Conservation (phyloP, 2,888 invertebrate species). For the Ichneumoninae sp. region DNA sequence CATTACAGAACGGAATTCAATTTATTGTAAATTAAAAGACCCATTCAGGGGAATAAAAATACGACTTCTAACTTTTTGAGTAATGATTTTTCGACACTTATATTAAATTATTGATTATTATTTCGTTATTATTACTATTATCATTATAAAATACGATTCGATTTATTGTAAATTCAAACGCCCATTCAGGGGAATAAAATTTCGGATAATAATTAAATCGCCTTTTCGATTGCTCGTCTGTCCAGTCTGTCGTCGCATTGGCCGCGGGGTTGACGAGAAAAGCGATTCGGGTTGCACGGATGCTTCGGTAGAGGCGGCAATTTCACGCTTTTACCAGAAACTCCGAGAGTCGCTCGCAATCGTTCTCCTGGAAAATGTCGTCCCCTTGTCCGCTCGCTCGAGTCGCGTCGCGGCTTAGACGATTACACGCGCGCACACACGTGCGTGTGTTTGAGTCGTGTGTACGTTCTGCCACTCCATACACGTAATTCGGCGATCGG, state of each 20-base stretch:
- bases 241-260: constrained; percentile 2
- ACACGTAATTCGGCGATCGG: constrained; percentile 32
- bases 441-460: background rate
- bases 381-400: constrained; percentile 65
- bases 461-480: constrained; percentile 18
- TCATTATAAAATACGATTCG: too few species aligned
- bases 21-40: background rate
- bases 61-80: background rate
- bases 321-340: constrained; percentile 65
- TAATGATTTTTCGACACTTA: too few species aligned
- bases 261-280: constrained; percentile 43
- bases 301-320: constrained; percentile 67
- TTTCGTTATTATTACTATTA: too few species aligned
- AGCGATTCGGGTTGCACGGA: constrained; percentile 62
- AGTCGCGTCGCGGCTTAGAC: constrained; percentile 28
- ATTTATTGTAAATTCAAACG: background rate
- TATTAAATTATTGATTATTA: too few species aligned
- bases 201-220: background rate
- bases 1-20: too few species aligned
- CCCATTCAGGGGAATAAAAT: background rate
- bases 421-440: background rate
- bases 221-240: background rate
- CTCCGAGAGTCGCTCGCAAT: constrained; percentile 73
- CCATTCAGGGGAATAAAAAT: background rate
- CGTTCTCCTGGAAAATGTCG: constrained; percentile 79